Base-by-base conservation (phyloP, 2,113 vertebrate species). In the Anolis carolinensis region DNA sequence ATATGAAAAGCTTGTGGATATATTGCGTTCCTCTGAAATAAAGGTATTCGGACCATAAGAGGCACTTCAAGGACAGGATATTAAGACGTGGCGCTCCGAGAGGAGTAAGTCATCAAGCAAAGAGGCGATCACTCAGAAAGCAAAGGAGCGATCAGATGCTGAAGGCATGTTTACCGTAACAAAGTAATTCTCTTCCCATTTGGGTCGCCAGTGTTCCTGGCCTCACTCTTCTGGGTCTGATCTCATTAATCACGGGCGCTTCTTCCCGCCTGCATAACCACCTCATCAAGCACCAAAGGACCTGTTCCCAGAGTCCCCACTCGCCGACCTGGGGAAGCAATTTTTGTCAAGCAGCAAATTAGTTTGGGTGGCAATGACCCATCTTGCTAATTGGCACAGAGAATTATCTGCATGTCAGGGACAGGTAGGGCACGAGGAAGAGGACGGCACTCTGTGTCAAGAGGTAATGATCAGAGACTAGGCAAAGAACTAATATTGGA, bases 1-100 rank as follows among this genome's bases (percentile, higher is more conserved):
- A 2, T 82, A 82, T 48, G 83, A 90, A 92, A 89, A 89, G 8
- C 44, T 90, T 72, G 71, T 44, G 82, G 68, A 48, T 88, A 23
- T 23, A 73, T 78, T 86, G 86, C 79, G 85, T 74, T 84, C 27
- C 59, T 65, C 32, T 84, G 87, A 68, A 85, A 82, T 1, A 1
- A 80, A 88, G 18, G 82, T 93, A 91, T 89, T 44, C 39, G 88
- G 39, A 76, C 65, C 79, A n/a, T 8, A 86, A 87, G 52, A 86
- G 70, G 23, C 77, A 0, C 55, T 14, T 74, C 81, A 74, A 67
- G 20, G 9, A 3, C n/a, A 91, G 87, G 13, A 48, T 87, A 62
- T 79, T n/a, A 76, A 32, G 59, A 36, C 86, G 5, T 55, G 20
- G 48, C 88, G 39, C 7, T 79, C 0, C 4, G 85, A 59, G 32